These are phyloP conservation scores for Dendrolimus pini DNA, from an alignment of 2,888 invertebrate species.

Conservation along the genomic window DNA sequence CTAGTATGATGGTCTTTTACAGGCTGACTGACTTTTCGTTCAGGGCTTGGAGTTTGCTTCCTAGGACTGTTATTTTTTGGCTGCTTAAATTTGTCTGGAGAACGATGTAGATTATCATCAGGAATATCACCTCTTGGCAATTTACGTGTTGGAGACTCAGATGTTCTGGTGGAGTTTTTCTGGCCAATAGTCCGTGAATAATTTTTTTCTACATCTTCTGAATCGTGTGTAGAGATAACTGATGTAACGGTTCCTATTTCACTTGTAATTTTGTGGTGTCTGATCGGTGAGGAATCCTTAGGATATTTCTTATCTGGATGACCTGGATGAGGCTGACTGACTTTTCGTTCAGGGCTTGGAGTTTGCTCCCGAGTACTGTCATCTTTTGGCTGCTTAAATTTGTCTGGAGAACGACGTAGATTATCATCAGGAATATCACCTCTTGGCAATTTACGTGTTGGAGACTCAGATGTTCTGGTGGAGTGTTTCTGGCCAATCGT, in stretches of 20 bases:
- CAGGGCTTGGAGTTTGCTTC: not conserved
- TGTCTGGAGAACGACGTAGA: not conserved
- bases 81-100: constrained; percentile 11
- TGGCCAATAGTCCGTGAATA: too few relatives aligned
- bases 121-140: not conserved
- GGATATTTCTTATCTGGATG: constrained; percentile 1
- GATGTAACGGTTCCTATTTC: not conserved
- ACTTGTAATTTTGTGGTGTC: not conserved
- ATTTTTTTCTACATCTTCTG: too few relatives aligned
- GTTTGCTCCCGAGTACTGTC: constrained; percentile 1
- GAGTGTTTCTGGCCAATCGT: constrained; percentile 11
- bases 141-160: constrained; percentile 10
- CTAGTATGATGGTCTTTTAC: constrained; percentile 6
- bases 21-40: not conserved
- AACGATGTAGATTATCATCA: constrained; percentile 6
- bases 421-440: not conserved
- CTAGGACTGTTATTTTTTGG: constrained; percentile 11
- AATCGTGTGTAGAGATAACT: too few relatives aligned
- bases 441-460: constrained; percentile 13
- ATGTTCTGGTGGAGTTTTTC: constrained; percentile 3
- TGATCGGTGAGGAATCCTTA: constrained; percentile 2
- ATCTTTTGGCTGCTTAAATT: not conserved
- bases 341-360: constrained; percentile 9
- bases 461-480: constrained; percentile 14
- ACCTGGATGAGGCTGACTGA: not conserved